phyloP scores from a whole-genome alignment of 2,113 vertebrate genomes.

The Ailurus styani region DNA sequence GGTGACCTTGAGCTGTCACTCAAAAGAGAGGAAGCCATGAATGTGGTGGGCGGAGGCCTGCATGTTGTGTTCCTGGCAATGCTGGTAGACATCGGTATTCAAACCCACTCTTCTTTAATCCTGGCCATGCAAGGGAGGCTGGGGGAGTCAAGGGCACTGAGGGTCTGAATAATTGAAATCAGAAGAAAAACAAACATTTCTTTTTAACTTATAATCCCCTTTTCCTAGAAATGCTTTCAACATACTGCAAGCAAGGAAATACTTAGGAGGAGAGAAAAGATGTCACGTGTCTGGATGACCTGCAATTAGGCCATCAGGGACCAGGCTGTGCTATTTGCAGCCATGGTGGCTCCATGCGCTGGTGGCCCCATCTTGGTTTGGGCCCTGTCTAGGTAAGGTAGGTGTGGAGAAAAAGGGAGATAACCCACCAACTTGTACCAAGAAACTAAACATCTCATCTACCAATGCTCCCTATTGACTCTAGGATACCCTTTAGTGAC shows the following conservation, averaged over 20 bases:
- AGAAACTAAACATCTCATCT: background rate
- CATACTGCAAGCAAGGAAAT: background rate
- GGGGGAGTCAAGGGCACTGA: background rate
- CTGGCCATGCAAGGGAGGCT: background rate
- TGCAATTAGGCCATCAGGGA: background rate
- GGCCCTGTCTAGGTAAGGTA: background rate
- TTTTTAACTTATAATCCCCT: constrained; percentile 22
- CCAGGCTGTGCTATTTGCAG: background rate
- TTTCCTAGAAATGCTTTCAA: constrained; percentile 48
- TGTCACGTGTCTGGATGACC: background rate
- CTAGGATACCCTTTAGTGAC: background rate
- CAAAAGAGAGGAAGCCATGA: background rate
- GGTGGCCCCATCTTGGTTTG: background rate
- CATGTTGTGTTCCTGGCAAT: background rate
- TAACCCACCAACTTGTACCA: background rate
- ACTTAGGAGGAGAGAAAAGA: background rate
- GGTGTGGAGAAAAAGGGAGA: background rate
- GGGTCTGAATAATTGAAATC: background rate
- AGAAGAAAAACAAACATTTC: constrained; percentile 17
- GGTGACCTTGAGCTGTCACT: background rate
- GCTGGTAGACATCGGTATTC: background rate
- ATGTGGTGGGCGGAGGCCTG: background rate
- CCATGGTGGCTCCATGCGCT: background rate
- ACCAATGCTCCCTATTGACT: background rate
- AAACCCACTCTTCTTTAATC: constrained; percentile 9